Base-by-base conservation (phyloP, 2,888 invertebrate genomes). In the Ennomos erosarius region DNA sequence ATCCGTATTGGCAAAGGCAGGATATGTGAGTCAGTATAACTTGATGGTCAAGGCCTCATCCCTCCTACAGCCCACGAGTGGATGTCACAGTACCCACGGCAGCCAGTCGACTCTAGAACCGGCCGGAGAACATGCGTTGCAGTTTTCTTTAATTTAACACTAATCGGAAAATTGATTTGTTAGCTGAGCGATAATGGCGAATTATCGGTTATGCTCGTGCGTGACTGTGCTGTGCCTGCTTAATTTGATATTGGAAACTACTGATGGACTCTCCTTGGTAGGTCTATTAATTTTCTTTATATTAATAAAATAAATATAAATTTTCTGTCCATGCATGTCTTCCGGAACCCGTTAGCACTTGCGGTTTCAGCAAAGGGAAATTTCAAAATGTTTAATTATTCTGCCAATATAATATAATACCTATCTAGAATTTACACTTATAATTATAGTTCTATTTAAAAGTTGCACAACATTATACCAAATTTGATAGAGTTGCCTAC, bases 31-130 rank as follows among this genome's bases (percentile, higher is more conserved):
- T 83, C 83, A 84, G 77, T 78, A 76, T 82, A 87, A 76, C 78
- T 82, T 81, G 80, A 72, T 75, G 78, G 83, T 79, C 88, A 90
- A 90, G 90, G 89, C 73, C 83, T 77, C 74, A 74, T 77, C 69
- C 67, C 67, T 65, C 59, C 69, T 62, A 62, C 63, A 67, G 62
- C 59, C 62, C 46, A 13, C 11, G 46, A 50, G 36, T 54, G 53
- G 53, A 48, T 59, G 53, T 49, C 42, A 45, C 45, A 39, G 34
- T 34, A 37, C 34, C 36, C 43, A 43, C n/a, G 43, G 34, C 45
- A 13, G 53, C 39, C 56, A 53, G 56, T 56, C 48, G 46, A 45
- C 55, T 55, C 34, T 35, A 33, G 39, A 43, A 40, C 54, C 36
- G 46, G 33, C 46, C n/a, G 33, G 53, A 33, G 62, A 60, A 43